Evolutionary conservation across 1,140 invertebrate species (phyloP).

Genomic region (Hestina assimilis): DNA sequence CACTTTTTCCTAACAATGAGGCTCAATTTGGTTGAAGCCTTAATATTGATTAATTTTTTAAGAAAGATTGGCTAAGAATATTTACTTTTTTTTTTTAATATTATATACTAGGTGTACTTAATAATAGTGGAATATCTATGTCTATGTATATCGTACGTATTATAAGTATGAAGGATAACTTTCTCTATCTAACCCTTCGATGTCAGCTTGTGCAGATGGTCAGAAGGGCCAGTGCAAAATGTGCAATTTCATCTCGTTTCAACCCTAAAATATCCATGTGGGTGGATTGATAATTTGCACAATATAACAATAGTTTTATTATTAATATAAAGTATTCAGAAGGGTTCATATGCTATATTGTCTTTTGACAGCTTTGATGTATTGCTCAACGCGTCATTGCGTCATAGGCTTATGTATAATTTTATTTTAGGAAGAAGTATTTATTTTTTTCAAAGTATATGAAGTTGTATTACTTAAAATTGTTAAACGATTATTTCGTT

Average conservation of each 20-base stretch:
- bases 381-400: constrained; percentile 28
- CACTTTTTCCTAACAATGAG: background rate
- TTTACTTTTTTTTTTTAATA: too few relatives aligned
- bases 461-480: too few relatives aligned
- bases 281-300: constrained; percentile 38
- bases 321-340: constrained; percentile 30
- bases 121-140: too few relatives aligned
- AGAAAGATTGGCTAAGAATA: too few relatives aligned
- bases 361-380: constrained; percentile 37
- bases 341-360: constrained; percentile 38
- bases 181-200: constrained; percentile 29
- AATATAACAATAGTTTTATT: constrained; percentile 31
- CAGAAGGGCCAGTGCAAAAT: constrained; percentile 35
- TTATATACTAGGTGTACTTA: too few relatives aligned
- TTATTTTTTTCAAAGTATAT: background rate
- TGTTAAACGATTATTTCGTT: too few relatives aligned
- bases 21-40: too few relatives aligned
- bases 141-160: too few relatives aligned
- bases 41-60: too few relatives aligned
- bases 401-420: constrained; percentile 3
- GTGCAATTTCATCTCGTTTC: constrained; percentile 43
- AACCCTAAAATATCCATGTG: constrained; percentile 34
- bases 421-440: background rate
- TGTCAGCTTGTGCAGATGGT: constrained; percentile 41
- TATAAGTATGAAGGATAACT: constrained; percentile 46